Percentiles rank a stretch among this genome's conserved stretches.
These are phyloP conservation scores for Diarsia brunnea DNA, from an alignment of 2,888 invertebrate genomes.

Conservation along the genomic window DNA sequence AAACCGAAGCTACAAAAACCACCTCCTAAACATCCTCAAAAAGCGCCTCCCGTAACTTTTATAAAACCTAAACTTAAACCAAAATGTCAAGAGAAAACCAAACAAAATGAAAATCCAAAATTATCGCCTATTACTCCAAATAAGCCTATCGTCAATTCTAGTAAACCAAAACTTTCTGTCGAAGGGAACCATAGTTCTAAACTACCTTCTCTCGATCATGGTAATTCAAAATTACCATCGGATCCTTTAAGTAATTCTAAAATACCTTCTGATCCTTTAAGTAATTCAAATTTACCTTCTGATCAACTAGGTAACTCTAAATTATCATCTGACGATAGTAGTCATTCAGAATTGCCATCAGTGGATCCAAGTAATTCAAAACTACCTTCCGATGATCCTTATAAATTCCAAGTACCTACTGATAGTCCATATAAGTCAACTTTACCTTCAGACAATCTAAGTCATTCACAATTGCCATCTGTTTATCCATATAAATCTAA, in stretches of 20 bases:
- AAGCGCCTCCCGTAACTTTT: background rate
- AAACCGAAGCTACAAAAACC: background rate
- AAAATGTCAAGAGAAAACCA: conserved; percentile 7
- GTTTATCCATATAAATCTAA: background rate
- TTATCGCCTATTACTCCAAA: background rate
- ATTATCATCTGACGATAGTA: background rate
- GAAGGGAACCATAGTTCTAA: background rate
- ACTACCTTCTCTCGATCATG: background rate
- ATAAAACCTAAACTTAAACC: background rate
- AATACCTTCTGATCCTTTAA: background rate
- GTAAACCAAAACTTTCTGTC: background rate
- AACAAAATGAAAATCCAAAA: background rate
- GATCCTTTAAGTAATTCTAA: background rate
- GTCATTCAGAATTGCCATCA: background rate
- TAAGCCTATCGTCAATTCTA: background rate
- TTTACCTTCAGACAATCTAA: background rate
- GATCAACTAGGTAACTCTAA: background rate
- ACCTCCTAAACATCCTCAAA: background rate
- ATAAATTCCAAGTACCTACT: too few species aligned
- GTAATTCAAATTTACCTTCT: background rate
- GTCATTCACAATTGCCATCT: background rate
- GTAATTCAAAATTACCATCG: background rate
- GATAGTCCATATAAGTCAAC: background rate
- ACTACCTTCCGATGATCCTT: background rate
- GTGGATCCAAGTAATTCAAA: background rate